Base-by-base conservation (phyloP, 2,113 vertebrate species). In the Columbina picui region DNA sequence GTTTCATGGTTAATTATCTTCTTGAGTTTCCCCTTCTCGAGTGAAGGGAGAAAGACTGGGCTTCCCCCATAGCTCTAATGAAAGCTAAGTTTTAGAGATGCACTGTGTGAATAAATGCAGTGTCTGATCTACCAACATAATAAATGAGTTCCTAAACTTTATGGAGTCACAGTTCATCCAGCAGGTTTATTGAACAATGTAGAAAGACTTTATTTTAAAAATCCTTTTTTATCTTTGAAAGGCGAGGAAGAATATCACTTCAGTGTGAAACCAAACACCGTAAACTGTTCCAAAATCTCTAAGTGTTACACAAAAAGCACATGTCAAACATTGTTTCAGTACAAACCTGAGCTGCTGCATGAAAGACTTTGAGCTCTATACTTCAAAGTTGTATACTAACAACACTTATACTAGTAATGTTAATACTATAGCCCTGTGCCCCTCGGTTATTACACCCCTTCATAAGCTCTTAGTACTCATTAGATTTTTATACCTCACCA, bases 1-100 rank as follows among this genome's bases (percentile, higher is more conserved):
- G 98, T 98, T 98, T 98, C 98, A 97, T 96, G 97, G 97, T 97
- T 98, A 98, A 98, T 98, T 98, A 98, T 98, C 98, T 98, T 97
- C 97, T 97, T 93, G 86, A 94, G 97, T 97, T 98, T 98, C 98
- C 98, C 98, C 98, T 98, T 98, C 97, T 95, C 30, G 1, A 94
- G 95, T 8, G 6, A 96, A 96, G 73, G 82, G 87, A 97, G 85
- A 90, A 85, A 92, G 82, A 59, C 82, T 71, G 27, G 95, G 96
- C 94, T 95, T 98, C 97, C 97, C 97, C 81, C 84, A 93, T 89
- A 87, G 94, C 93, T 97, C 94, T 97, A 96, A 98, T 97, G 97
- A 97, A 97, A 97, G 93, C 96, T 92, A 86, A 74, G 83, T 96
- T 98, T 98, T 97, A 97, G 93, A 96, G 94, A 94, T 97, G 93